Conservation (phyloP, 2,888 invertebrate genomes). For the Slavum lentiscoides region DNA sequence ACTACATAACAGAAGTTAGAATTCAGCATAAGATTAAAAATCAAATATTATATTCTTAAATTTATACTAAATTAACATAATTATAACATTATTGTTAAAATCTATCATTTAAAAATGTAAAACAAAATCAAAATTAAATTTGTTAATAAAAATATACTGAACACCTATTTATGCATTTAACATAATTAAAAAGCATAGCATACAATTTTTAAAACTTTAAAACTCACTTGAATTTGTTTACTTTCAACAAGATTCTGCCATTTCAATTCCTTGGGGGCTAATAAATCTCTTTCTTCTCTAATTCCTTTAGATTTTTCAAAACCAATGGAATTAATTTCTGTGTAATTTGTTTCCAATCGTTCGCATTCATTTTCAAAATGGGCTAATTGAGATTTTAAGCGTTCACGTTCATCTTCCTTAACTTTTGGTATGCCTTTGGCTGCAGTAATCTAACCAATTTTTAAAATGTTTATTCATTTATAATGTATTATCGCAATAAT, state of each 20-base stretch:
- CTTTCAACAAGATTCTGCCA: slow-evolving; percentile 68
- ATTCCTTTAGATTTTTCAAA: slow-evolving; percentile 70
- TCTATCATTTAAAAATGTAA: too few species aligned
- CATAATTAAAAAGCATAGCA: slow-evolving; percentile 7
- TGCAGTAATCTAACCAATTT: slow-evolving; percentile 19
- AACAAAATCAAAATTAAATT: too few species aligned
- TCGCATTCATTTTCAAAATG: slow-evolving; percentile 63
- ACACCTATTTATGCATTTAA: background rate
- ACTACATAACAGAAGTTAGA: slow-evolving; percentile 56
- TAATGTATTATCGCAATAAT: too few species aligned
- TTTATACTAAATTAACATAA: too few species aligned
- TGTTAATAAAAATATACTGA: too few species aligned
- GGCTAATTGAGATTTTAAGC: slow-evolving; percentile 60
- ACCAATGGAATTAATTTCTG: slow-evolving; percentile 68
- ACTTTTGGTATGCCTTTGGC: slow-evolving; percentile 68
- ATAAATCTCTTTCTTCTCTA: slow-evolving; percentile 71
- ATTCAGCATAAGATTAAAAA: background rate
- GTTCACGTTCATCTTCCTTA: slow-evolving; percentile 70
- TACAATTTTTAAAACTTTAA: slow-evolving; percentile 53
- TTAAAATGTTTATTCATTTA: too few species aligned
- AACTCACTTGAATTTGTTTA: slow-evolving; percentile 52
- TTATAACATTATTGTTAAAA: too few species aligned
- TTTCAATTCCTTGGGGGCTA: slow-evolving; percentile 71
- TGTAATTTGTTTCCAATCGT: slow-evolving; percentile 65
- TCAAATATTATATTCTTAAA: background rate